phyloP scores from a whole-genome alignment of 2,113 vertebrate species.

The Callocephalon fimbriatum region DNA sequence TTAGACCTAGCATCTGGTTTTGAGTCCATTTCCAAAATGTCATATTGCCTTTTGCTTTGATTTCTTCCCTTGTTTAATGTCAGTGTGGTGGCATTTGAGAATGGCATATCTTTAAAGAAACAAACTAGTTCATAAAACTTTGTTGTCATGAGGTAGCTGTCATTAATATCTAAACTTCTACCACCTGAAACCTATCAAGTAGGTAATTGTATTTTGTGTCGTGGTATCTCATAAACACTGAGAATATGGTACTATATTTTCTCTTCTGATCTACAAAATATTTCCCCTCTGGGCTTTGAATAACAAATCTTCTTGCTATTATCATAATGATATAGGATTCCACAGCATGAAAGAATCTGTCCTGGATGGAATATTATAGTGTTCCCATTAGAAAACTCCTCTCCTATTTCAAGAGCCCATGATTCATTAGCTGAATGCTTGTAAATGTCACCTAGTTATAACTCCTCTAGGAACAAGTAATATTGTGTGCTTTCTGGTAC shows the following conservation, averaged over 20 bases:
- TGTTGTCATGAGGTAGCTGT: background rate
- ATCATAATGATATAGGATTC: background rate
- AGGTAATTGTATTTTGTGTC: background rate
- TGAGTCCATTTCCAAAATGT: slow-evolving; percentile 1
- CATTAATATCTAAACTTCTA: background rate
- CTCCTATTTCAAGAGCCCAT: slow-evolving; percentile 15
- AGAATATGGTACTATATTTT: background rate
- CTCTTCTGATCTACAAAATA: background rate
- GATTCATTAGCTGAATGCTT: slow-evolving; percentile 39
- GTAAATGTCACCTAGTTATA: slow-evolving; percentile 40
- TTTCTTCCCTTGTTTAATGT: background rate
- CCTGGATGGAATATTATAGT: slow-evolving; percentile 2
- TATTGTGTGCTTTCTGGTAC: background rate
- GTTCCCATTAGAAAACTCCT: background rate
- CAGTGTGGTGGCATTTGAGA: background rate
- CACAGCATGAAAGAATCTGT: background rate
- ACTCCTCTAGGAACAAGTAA: slow-evolving; percentile 14
- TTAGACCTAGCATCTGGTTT: slow-evolving; percentile 23
- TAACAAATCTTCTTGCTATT: slow-evolving; percentile 30
- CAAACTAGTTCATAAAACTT: background rate
- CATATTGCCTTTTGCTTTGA: slow-evolving; percentile 22
- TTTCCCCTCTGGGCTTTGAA: background rate
- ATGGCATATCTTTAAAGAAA: background rate
- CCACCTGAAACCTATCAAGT: background rate
- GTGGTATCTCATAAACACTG: background rate